phyloP scores from a whole-genome alignment of 2,888 invertebrate species.

The Clanis bilineata region DNA sequence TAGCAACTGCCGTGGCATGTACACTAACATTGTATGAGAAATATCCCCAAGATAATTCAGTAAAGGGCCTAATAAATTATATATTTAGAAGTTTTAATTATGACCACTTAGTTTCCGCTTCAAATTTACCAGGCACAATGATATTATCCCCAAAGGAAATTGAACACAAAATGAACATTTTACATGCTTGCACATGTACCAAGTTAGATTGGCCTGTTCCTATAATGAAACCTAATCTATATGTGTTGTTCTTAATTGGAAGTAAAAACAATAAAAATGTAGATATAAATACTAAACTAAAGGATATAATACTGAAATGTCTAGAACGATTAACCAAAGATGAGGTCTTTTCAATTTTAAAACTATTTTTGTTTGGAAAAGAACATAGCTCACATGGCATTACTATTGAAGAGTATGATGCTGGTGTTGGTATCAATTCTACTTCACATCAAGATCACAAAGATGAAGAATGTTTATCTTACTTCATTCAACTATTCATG shows the following conservation, averaged over 20 bases:
- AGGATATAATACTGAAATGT: constrained; percentile 57
- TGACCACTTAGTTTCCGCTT: constrained; percentile 38
- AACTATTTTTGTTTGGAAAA: constrained; percentile 52
- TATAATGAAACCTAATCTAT: constrained; percentile 62
- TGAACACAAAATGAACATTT: constrained; percentile 55
- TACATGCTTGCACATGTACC: constrained; percentile 59
- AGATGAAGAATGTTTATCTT: constrained; percentile 47
- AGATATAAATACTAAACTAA: constrained; percentile 55
- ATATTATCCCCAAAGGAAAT: constrained; percentile 62
- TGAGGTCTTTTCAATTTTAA: constrained; percentile 39
- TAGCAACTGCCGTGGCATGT: constrained; percentile 80
- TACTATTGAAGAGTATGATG: constrained; percentile 60
- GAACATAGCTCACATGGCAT: constrained; percentile 25
- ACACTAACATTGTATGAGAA: constrained; percentile 75
- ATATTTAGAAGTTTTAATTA: constrained; percentile 54
- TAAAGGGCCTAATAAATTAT: constrained; percentile 48
- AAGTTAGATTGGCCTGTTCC: constrained; percentile 54
- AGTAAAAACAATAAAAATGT: constrained; percentile 54
- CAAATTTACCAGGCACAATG: constrained; percentile 59
- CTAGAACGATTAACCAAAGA: constrained; percentile 47
- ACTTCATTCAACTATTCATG: constrained; percentile 57
- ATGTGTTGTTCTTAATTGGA: constrained; percentile 68
- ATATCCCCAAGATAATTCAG: constrained; percentile 63
- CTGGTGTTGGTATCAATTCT: constrained; percentile 63
- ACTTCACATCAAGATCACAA: constrained; percentile 31